Evolutionary conservation across 2,888 invertebrate genomes (phyloP).

Genomic region (Cryptocephalus moraei): DNA sequence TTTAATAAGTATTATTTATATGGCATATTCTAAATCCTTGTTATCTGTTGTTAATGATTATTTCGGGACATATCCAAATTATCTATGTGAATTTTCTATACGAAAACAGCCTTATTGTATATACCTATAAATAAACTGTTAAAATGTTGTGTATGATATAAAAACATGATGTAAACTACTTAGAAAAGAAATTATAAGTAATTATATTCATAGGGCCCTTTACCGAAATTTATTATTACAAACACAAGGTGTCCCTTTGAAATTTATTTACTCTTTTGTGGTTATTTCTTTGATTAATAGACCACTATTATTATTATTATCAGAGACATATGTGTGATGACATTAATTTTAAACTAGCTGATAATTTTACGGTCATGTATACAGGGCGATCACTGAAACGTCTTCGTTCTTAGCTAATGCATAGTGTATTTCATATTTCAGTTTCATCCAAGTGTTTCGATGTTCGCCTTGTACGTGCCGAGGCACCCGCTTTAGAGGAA

Average conservation of each 20-base stretch:
- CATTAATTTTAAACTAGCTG: too few relatives aligned
- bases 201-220: constrained; percentile 24
- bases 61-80: too few relatives aligned
- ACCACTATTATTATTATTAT: too few relatives aligned
- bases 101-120: constrained; percentile 24
- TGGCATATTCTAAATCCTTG: constrained; percentile 13
- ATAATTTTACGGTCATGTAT: too few relatives aligned
- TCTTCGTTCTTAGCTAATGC: too few relatives aligned
- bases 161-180: constrained; percentile 16
- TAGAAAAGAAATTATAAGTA: constrained; percentile 14
- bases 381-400: too few relatives aligned
- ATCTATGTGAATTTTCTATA: neutral
- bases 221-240: constrained; percentile 9
- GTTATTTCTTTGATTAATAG: neutral
- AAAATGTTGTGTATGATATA: constrained; percentile 32
- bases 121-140: constrained; percentile 35
- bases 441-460: neutral
- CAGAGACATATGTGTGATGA: too few relatives aligned
- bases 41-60: too few relatives aligned
- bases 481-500: constrained; percentile 22
- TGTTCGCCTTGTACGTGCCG: neutral
- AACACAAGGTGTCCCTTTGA: constrained; percentile 3
- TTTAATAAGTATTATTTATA: constrained; percentile 5
- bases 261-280: neutral
- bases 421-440: too few relatives aligned